These are phyloP conservation scores for Centropyge bicolor DNA, from an alignment of 2,797 vertebrate genomes.

Conservation along the genomic window DNA sequence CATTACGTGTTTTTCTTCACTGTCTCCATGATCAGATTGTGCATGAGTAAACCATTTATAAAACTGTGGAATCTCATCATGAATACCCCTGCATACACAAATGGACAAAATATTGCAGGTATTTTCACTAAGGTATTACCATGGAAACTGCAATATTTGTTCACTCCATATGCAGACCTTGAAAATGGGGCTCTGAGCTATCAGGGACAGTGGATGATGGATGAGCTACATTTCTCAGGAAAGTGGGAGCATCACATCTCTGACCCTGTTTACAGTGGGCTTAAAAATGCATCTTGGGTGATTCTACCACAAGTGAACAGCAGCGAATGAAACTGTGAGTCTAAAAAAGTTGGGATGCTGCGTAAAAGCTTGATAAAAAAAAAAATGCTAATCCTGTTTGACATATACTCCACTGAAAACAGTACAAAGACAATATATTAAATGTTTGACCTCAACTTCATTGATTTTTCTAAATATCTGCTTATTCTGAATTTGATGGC, in stretches of 20 bases:
- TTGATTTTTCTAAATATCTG: too few relatives aligned
- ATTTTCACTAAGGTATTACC: slow-evolving; percentile 34
- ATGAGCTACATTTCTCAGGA: slow-evolving; percentile 41
- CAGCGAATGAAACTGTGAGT: too few relatives aligned
- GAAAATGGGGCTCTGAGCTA: neutral
- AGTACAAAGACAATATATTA: too few relatives aligned
- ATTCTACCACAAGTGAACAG: too few relatives aligned
- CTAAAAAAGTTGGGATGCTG: too few relatives aligned
- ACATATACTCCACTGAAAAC: too few relatives aligned
- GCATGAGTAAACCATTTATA: neutral
- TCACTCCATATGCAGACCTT: slow-evolving; percentile 41
- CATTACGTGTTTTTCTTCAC: slow-evolving; percentile 1
- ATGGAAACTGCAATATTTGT: slow-evolving; percentile 56
- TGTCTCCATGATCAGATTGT: neutral
- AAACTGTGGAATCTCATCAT: neutral
- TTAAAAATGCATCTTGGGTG: too few relatives aligned
- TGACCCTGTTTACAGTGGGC: neutral
- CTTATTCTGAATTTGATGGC: too few relatives aligned
- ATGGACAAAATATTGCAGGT: slow-evolving; percentile 39
- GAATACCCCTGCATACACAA: slow-evolving; percentile 10
- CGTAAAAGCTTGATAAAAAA: too few relatives aligned
- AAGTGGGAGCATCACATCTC: neutral
- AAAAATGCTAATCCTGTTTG: too few relatives aligned
- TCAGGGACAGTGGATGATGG: slow-evolving; percentile 38
- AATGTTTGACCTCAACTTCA: too few relatives aligned